A percentile compares a stretch with the other conserved stretches of the same genome.
phyloP scores from a whole-genome alignment of 2,888 invertebrate species.

The Lepas anatifera region DNA sequence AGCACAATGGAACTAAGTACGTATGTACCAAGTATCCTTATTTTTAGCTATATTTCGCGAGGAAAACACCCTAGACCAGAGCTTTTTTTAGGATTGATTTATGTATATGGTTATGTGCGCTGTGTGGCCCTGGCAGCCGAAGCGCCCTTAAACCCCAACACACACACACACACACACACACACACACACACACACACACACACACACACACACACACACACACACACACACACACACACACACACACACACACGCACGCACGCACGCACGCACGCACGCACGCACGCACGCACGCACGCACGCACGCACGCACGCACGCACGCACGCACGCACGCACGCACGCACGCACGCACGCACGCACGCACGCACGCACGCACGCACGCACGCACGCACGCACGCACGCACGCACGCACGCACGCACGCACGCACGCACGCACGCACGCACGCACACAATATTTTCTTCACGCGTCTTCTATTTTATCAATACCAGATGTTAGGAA shows the following conservation, averaged over 20 bases:
- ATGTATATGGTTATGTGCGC: not conserved
- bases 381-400: not conserved
- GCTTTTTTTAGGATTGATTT: no score
- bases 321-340: not conserved
- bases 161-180: not conserved
- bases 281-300: not conserved
- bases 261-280: not conserved
- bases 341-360: not conserved
- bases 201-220: conserved; percentile 1
- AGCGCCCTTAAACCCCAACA: no score
- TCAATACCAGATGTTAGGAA: no score
- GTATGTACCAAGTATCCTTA: not conserved
- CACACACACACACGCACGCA: not conserved
- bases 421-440: not conserved
- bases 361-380: not conserved
- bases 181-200: not conserved
- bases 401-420: not conserved
- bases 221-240: conserved; percentile 1
- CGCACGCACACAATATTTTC: not conserved
- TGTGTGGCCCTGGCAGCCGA: no score
- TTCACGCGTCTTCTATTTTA: no score
- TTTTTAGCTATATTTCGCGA: no score
- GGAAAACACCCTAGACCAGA: no score
- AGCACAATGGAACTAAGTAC: no score
- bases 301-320: no score